Conservation (phyloP, 2,888 invertebrate genomes). For the Callinectes sapidus region DNA sequence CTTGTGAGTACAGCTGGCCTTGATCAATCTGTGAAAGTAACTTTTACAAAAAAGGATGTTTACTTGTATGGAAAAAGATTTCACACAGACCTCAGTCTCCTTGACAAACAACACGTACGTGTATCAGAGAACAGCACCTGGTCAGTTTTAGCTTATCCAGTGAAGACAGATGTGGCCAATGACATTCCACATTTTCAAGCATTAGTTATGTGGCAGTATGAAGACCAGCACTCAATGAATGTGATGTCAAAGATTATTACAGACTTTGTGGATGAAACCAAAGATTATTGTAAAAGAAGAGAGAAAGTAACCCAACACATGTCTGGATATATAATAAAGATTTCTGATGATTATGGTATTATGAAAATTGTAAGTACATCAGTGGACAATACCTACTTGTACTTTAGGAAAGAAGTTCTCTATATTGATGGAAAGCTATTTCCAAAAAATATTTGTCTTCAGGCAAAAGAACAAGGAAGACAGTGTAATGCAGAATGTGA, state of each 20-base stretch:
- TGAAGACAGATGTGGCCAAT: not conserved
- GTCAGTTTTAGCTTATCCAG: conserved; percentile 55
- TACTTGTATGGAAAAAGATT: conserved; percentile 51
- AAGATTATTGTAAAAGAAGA: not conserved
- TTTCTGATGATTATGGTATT: conserved; percentile 45
- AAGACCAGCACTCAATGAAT: conserved; percentile 41
- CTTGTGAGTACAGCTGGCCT: conserved; percentile 20
- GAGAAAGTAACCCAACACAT: conserved; percentile 33
- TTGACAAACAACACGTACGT: conserved; percentile 22
- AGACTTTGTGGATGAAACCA: not conserved
- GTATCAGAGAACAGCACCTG: conserved; percentile 20
- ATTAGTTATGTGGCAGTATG: conserved; percentile 51
- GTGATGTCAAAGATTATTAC: not conserved
- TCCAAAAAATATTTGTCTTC: conserved; percentile 1
- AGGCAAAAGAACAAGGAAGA: not conserved
- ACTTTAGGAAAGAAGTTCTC: conserved; percentile 38
- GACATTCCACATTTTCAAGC: conserved; percentile 43
- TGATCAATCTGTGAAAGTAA: conserved; percentile 40
- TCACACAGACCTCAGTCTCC: conserved; percentile 35
- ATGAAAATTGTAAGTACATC: conserved; percentile 8
- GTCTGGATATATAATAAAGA: conserved; percentile 46
- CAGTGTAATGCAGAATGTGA: conserved; percentile 41
- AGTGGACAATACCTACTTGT: conserved; percentile 19
- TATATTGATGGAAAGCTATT: conserved; percentile 50
- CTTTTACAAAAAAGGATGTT: conserved; percentile 49